Percentiles rank a stretch among this genome's conserved stretches.
These are phyloP conservation scores for Turdus rufiventris DNA, from an alignment of 2,113 vertebrate genomes.

Conservation along the genomic window DNA sequence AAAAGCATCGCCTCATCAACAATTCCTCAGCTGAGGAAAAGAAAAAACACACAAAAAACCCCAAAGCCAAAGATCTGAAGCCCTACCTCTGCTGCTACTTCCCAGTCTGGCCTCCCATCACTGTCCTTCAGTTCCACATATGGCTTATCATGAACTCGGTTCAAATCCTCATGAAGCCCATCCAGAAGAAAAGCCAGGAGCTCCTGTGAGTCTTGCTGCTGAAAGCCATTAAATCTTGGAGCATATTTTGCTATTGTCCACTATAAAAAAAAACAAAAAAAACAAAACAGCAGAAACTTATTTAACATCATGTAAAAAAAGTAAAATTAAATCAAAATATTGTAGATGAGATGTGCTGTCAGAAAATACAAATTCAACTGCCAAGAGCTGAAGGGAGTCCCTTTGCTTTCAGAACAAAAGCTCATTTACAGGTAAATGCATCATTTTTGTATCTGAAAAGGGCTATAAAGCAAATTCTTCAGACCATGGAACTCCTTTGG, in stretches of 20 bases:
- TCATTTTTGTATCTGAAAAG: not conserved
- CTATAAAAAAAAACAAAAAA: constrained; percentile 48
- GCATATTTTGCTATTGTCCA: constrained; percentile 99
- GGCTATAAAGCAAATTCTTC: not conserved
- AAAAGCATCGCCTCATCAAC: not conserved
- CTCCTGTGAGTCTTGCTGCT: constrained; percentile 98
- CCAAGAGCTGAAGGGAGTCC: not conserved
- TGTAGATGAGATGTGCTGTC: not conserved
- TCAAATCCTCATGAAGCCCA: constrained; percentile 97
- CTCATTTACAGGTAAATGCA: not conserved
- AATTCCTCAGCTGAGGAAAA: not conserved
- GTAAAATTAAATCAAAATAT: not conserved
- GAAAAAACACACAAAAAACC: not conserved
- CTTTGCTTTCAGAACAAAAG: not conserved
- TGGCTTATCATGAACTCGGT: constrained; percentile 95
- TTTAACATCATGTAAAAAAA: not conserved
- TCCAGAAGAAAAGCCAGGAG: constrained; percentile 96
- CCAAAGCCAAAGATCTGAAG: not conserved
- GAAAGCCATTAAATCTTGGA: constrained; percentile 96
- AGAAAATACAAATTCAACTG: not conserved
- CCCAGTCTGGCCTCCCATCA: constrained; percentile 92
- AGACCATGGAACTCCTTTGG: not conserved
- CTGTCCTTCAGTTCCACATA: constrained; percentile 98
- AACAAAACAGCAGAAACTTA: not conserved
- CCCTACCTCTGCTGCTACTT: constrained; percentile 93